phyloP scores from a whole-genome alignment of 1,140 invertebrate genomes.

The Drosophila mojavensis region DNA sequence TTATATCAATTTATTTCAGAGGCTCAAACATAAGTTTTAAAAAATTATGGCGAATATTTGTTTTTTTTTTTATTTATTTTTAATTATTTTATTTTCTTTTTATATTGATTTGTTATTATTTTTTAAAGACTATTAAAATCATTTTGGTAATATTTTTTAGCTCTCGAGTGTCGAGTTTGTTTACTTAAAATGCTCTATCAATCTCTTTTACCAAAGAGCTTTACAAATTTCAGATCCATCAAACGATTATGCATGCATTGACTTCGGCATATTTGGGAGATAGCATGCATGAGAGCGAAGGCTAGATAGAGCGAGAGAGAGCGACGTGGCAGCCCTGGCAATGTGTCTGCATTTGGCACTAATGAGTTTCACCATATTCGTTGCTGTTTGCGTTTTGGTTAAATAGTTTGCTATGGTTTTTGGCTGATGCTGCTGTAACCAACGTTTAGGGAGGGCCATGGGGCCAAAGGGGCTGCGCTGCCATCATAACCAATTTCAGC shows the following conservation, averaged over 20 bases:
- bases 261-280: conserved; percentile 15
- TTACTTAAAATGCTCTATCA: too few species aligned
- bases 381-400: conserved; percentile 50
- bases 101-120: too few species aligned
- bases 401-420: conserved; percentile 58
- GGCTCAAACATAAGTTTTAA: too few species aligned
- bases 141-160: too few species aligned
- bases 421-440: conserved; percentile 21
- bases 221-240: not conserved
- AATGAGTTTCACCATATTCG: conserved; percentile 77
- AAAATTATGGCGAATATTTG: too few species aligned
- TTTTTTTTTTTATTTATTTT: too few species aligned
- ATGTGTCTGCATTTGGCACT: conserved; percentile 61
- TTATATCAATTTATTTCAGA: too few species aligned
- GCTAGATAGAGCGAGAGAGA: not conserved
- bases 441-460: not conserved
- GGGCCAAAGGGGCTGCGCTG: not conserved
- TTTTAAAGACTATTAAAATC: too few species aligned
- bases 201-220: too few species aligned
- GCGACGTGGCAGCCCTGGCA: conserved; percentile 16
- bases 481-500: conserved; percentile 10
- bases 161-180: too few species aligned
- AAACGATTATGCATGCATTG: conserved; percentile 18
- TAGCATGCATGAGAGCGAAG: not conserved
- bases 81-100: too few species aligned